Percentiles rank a stretch among this genome's conserved stretches.
These are phyloP conservation scores for Fissipunctia ypsillon DNA, from an alignment of 2,888 invertebrate species.

Conservation along the genomic window DNA sequence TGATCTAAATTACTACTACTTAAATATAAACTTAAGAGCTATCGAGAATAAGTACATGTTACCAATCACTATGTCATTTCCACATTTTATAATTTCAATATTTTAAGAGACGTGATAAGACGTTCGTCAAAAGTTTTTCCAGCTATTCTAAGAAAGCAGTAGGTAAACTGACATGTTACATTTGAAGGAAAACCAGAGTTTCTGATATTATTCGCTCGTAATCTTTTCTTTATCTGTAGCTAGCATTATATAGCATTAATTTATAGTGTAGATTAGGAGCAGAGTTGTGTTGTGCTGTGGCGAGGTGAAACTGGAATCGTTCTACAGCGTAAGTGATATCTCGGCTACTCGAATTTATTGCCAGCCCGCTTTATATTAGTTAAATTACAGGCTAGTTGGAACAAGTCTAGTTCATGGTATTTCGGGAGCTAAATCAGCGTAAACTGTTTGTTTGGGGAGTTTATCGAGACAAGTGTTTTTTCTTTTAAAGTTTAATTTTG, in stretches of 20 bases:
- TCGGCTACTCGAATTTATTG: constrained; percentile 48
- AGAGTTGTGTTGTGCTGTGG: constrained; percentile 31
- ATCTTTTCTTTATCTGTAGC: constrained; percentile 23
- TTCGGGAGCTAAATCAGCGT: constrained; percentile 44
- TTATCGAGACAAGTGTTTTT: constrained; percentile 42
- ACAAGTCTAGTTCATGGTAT: constrained; percentile 49
- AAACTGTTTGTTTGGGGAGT: constrained; percentile 53
- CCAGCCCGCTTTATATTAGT: constrained; percentile 39
- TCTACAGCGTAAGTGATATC: constrained; percentile 44
- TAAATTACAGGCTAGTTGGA: constrained; percentile 47
- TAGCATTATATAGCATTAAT: constrained; percentile 32
- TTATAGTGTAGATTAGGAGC: constrained; percentile 43
- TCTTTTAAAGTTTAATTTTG: constrained; percentile 38
- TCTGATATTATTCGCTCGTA: background rate
- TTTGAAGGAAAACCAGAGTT: constrained; percentile 23
- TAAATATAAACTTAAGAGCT: constrained; percentile 58
- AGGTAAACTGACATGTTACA: background rate
- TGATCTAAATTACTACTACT: constrained; percentile 65
- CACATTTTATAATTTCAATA: background rate
- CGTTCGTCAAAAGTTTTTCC: constrained; percentile 4
- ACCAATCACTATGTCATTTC: background rate
- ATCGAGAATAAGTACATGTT: constrained; percentile 25
- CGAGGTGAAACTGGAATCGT: constrained; percentile 51
- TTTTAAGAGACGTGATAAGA: background rate
- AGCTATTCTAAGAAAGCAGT: constrained; percentile 15